Base-by-base conservation (phyloP, 2,797 vertebrate species). In the Clarias laeviceps region DNA sequence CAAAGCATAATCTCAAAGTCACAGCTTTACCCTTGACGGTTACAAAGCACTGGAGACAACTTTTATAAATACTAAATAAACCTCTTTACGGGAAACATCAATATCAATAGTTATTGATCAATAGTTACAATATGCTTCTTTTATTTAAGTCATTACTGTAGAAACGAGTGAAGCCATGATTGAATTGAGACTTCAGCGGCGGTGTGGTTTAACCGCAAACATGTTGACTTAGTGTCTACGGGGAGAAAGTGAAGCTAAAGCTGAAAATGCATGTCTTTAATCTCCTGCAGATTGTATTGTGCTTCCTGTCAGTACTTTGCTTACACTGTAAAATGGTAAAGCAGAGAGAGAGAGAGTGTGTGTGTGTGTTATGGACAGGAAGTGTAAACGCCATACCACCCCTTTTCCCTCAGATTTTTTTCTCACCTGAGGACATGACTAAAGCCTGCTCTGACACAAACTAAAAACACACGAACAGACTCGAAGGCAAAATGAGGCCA, bases 391-490 rank as follows among this genome's bases (percentile, higher is more conserved):
- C 64, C n/a, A 18, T 27, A n/a, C 59, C 11, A 27, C 12, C 8
- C 8, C 3, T 5, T 34, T 80, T 59, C 72, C 22, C 9, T 5
- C 18, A 6, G 29, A 24, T 59, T 81, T 77, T 54, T n/a, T 79
- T 64, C 34, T 45, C 34, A 15, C 18, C 61, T 82, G 12, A 50
- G 57, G 70, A 66, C 57, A 66, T 29, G 34, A 62, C 17, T 76
- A 32, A 76, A 57, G 61, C 27, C 70, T 81, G 54, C 79, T 70
- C 50, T 65, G 65, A 83, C 77, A 81, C 69, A 85, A 29, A 68
- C 64, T 22, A 81, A 73, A 83, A 61, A 50, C 62, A 73, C 34
- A 45, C 8, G 37, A 83, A 57, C 32, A 6, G 18, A 83, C 57
- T 15, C 0, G 24, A 27, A 70, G 65, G 65, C n/a, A 50, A 79